phyloP scores from a whole-genome alignment of 2,888 invertebrate species.

The Calliphora vomitoria region DNA sequence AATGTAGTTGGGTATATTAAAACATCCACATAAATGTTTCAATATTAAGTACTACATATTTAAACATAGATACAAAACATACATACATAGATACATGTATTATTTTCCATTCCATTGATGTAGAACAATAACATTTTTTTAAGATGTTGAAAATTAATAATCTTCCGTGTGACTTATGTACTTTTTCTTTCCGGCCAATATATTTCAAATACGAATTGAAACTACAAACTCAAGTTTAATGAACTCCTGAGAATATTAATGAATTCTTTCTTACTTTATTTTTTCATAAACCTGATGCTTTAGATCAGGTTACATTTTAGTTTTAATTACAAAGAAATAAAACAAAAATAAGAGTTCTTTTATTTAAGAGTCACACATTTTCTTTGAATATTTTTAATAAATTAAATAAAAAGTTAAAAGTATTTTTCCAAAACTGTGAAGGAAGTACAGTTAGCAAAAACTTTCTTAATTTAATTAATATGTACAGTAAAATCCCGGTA shows the following conservation, averaged over 20 bases:
- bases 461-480: too few species aligned
- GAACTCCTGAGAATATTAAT: constrained; percentile 47
- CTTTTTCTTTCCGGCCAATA: constrained; percentile 19
- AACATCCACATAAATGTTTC: not conserved
- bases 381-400: too few species aligned
- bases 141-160: constrained; percentile 46
- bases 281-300: not conserved
- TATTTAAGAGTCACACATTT: not conserved
- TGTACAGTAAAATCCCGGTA: too few species aligned
- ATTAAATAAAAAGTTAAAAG: too few species aligned
- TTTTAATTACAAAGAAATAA: not conserved
- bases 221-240: constrained; percentile 20
- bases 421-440: too few species aligned
- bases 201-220: constrained; percentile 20
- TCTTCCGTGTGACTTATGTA: constrained; percentile 38
- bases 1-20: not conserved
- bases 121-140: constrained; percentile 54
- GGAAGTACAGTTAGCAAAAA: too few species aligned
- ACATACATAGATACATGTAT: not conserved
- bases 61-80: not conserved
- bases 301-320: constrained; percentile 5
- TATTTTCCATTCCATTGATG: constrained; percentile 19
- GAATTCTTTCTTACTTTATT: too few species aligned
- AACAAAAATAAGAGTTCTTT: not conserved
- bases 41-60: constrained; percentile 1